Evolutionary conservation across 1,140 invertebrate genomes (phyloP).

Genomic region (Drosophila sturtevanti): DNA sequence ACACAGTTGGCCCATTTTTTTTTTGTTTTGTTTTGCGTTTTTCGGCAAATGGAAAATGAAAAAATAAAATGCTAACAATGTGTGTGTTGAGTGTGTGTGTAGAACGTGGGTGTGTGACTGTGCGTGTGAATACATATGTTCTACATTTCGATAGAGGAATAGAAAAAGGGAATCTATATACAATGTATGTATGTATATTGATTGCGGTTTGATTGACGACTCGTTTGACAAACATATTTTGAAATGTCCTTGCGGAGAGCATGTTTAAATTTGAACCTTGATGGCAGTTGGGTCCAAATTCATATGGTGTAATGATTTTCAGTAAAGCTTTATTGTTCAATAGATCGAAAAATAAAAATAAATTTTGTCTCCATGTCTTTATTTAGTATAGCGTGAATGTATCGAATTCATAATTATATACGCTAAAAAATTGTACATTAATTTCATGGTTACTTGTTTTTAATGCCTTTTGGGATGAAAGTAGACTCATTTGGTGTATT

Average conservation of each 20-base stretch:
- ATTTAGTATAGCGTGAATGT: no score
- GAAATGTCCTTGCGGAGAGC: background rate
- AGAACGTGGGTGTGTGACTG: background rate
- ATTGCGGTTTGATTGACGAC: slow-evolving; percentile 19
- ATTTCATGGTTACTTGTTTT: no score
- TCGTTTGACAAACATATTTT: slow-evolving; percentile 1
- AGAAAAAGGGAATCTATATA: background rate
- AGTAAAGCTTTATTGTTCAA: no score
- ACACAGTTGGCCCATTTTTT: slow-evolving; percentile 39
- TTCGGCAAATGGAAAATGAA: background rate
- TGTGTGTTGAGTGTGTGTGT: background rate
- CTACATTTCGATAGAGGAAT: background rate
- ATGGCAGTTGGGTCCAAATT: background rate
- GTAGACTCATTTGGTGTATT: no score
- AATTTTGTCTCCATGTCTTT: no score
- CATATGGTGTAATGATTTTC: background rate
- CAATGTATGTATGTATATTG: background rate
- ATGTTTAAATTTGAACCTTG: slow-evolving; percentile 4
- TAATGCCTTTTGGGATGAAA: no score
- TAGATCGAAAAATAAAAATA: no score
- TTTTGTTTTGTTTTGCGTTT: slow-evolving; percentile 3
- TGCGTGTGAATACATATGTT: background rate
- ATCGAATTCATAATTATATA: no score
- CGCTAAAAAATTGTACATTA: no score
- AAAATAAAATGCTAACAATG: slow-evolving; percentile 2